phyloP scores from a whole-genome alignment of 2,797 vertebrate species.

The Tiaroga cobitis region DNA sequence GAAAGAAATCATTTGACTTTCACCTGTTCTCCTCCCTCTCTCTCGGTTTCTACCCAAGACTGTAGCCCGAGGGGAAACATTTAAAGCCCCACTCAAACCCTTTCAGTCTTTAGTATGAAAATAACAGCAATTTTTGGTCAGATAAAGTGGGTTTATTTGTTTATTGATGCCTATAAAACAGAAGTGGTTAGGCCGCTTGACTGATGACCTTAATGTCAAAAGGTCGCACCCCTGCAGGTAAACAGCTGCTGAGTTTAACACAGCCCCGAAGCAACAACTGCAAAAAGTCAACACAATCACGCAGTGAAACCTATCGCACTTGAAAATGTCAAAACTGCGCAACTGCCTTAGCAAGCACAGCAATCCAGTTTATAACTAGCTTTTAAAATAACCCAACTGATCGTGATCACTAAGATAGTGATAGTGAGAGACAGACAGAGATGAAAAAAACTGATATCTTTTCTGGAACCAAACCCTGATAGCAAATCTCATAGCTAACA shows the following conservation, averaged over 20 bases:
- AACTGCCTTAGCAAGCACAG: not conserved
- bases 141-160: constrained; percentile 34
- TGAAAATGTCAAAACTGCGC: not conserved
- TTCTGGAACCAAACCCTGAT: constrained; percentile 4
- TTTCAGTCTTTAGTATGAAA: constrained; percentile 27
- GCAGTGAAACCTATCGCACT: not conserved
- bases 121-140: constrained; percentile 5
- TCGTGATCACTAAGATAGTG: not conserved
- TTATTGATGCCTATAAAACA: constrained; percentile 60
- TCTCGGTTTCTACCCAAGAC: constrained; percentile 14
- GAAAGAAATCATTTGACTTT: constrained; percentile 10
- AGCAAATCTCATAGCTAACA: constrained; percentile 18
- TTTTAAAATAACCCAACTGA: not conserved
- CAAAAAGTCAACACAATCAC: constrained; percentile 20
- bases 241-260: constrained; percentile 64
- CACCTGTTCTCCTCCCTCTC: constrained; percentile 2
- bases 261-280: constrained; percentile 46
- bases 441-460: constrained; percentile 33
- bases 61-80: constrained; percentile 7
- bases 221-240: constrained; percentile 63
- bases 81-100: not conserved
- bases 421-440: not conserved
- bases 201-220: constrained; percentile 69
- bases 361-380: not conserved
- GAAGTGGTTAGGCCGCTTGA: constrained; percentile 60